phyloP scores from a whole-genome alignment of 2,888 invertebrate genomes.

The Pimpla rufipes region DNA sequence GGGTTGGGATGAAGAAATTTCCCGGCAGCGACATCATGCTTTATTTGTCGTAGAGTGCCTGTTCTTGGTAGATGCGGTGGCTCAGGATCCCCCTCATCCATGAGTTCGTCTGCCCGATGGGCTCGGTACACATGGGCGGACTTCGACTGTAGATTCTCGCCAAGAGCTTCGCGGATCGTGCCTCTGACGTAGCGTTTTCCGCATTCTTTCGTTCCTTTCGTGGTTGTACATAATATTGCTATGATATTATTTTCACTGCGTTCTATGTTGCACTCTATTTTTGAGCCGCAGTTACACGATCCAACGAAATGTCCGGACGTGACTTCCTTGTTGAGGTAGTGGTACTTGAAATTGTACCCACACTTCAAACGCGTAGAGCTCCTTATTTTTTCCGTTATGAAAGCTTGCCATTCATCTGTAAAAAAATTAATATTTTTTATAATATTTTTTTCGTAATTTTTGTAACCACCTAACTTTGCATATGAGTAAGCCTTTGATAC shows the following conservation, averaged over 20 bases:
- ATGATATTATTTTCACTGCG: background rate
- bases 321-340: background rate
- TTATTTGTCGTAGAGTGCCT: slow-evolving; percentile 45
- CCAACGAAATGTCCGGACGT: slow-evolving; percentile 5
- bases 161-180: slow-evolving; percentile 48
- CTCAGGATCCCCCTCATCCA: slow-evolving; percentile 50
- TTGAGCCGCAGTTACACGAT: background rate
- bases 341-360: background rate
- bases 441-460: too few species aligned
- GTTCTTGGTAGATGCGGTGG: slow-evolving; percentile 30
- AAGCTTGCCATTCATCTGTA: too few species aligned
- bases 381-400: too few species aligned
- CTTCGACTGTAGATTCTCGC: slow-evolving; percentile 14
- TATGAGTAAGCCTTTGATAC: too few species aligned
- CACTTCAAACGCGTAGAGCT: too few species aligned
- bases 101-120: slow-evolving; percentile 37
- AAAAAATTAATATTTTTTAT: too few species aligned
- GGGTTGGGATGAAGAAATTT: slow-evolving; percentile 57
- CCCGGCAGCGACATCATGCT: slow-evolving; percentile 22
- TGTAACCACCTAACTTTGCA: background rate
- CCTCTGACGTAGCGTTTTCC: slow-evolving; percentile 64
- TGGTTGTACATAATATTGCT: slow-evolving; percentile 12
- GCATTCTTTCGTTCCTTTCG: slow-evolving; percentile 43
- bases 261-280: slow-evolving; percentile 2
- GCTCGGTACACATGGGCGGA: slow-evolving; percentile 37